phyloP scores from a whole-genome alignment of 2,797 vertebrate species.

The Enteromius unitaeniatus region DNA sequence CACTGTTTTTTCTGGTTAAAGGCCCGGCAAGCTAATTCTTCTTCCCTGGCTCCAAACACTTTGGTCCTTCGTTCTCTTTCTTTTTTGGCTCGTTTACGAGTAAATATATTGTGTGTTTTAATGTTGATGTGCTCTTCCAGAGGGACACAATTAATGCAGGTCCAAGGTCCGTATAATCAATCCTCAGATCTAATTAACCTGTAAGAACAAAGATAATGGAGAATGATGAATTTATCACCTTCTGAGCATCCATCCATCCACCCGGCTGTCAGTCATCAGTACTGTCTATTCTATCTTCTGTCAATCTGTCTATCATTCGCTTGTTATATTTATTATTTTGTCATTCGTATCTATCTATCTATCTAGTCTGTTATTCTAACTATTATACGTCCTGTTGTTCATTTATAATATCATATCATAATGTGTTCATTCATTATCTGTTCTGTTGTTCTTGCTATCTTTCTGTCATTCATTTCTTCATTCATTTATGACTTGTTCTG shows the following conservation, averaged over 20 bases:
- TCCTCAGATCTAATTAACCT: background rate
- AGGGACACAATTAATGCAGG: background rate
- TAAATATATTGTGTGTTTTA: background rate
- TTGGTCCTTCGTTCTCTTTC: background rate
- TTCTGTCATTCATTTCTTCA: too few species aligned
- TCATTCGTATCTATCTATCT: background rate
- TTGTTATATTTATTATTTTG: background rate
- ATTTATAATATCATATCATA: too few species aligned
- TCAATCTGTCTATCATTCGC: background rate
- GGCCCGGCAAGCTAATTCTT: constrained; percentile 51
- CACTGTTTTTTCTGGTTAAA: constrained; percentile 57
- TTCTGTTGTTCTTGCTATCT: too few species aligned
- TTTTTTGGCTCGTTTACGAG: constrained; percentile 18
- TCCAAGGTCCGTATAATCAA: background rate
- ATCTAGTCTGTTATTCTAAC: too few species aligned
- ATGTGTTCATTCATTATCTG: too few species aligned
- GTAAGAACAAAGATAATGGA: background rate
- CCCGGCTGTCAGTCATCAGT: background rate
- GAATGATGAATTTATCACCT: background rate
- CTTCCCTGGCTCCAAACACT: constrained; percentile 25
- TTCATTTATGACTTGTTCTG: too few species aligned
- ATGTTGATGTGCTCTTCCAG: constrained; percentile 7
- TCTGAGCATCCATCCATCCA: background rate
- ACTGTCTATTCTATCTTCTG: background rate
- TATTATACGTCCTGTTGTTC: too few species aligned